Evolutionary conservation across 2,888 invertebrate genomes (phyloP), one percentile per base, ranked within the genome.

Genomic region (Epistrophe eligans): DNA sequence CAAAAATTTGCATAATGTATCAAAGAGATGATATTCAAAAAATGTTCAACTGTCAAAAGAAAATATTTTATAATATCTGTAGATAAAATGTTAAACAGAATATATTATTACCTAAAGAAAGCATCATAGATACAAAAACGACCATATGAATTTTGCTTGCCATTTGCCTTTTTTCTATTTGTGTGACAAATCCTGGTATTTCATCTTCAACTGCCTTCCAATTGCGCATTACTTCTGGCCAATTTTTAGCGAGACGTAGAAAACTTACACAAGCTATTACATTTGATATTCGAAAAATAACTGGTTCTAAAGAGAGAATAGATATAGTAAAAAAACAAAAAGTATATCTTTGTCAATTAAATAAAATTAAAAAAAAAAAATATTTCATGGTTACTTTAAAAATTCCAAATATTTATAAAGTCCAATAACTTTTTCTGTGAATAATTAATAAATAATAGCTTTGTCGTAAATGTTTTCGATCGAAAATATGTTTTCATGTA

Each of bases 131-230:
- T 50, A 93, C 90, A 52, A 92, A 90, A 48, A 93, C 93, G 10
- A 94, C 92, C 88, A 93, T 92, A 79, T 93, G 93, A 70, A 94
- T 93, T 88, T 92, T 92, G 24, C 91, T 89, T 0, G 93, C 92
- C 80, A 93, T 89, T 5, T 90, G 89, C 38, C 89, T 71, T 48
- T 92, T 93, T n/a, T 91, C 91, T 45, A 88, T 79, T 84, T 91
- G 91, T 3, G 90, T 89, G 11, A 81, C 88, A 80, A 91, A 91
- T 55, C 77, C 89, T 2, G 92, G 93, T 74, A 94, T 89, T 88
- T 93, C 92, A 1, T 91, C 90, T 88, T 94, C 94, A 32, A 94
- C 91, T 76, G 92, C 91, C 64, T 93, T 91, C 94, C 94, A 94
- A 32, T 92, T 90, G 64, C 90, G 73, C 90, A 94, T 93, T 38